These are phyloP conservation scores for Coregonus ussuriensis DNA, from an alignment of 2,797 vertebrate genomes.

Conservation along the genomic window DNA sequence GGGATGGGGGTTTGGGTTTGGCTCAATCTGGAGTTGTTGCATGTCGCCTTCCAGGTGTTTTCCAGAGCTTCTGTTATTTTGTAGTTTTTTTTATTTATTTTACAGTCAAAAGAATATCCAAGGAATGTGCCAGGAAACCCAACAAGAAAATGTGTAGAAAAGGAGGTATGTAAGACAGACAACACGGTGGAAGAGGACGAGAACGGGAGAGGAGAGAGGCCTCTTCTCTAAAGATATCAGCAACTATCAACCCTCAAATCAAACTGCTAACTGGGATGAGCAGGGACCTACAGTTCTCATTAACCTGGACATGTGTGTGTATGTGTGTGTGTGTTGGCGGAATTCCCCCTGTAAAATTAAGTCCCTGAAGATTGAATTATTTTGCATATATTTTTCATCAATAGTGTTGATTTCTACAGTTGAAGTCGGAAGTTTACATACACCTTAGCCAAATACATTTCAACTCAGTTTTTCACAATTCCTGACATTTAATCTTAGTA, in stretches of 20 bases:
- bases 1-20: slow-evolving; percentile 58
- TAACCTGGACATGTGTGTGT: slow-evolving; percentile 54
- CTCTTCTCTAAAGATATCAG: slow-evolving; percentile 73
- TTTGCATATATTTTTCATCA: slow-evolving; percentile 27
- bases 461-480: too few species aligned
- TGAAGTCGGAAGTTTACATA: too few species aligned
- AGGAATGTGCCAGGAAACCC: slow-evolving; percentile 99
- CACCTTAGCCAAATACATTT: too few species aligned
- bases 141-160: slow-evolving; percentile 99
- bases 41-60: slow-evolving; percentile 85
- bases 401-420: slow-evolving; percentile 28
- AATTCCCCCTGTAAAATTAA: neutral
- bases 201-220: slow-evolving; percentile 70
- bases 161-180: slow-evolving; percentile 99
- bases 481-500: too few species aligned
- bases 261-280: slow-evolving; percentile 73
- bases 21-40: slow-evolving; percentile 85
- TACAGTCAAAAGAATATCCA: slow-evolving; percentile 99
- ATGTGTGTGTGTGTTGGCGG: slow-evolving; percentile 1
- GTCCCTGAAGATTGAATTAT: slow-evolving; percentile 45
- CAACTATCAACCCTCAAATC: slow-evolving; percentile 72
- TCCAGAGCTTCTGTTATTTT: slow-evolving; percentile 99
- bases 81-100: slow-evolving; percentile 99
- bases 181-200: slow-evolving; percentile 70
- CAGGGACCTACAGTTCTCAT: slow-evolving; percentile 68